Conservation (phyloP, 2,888 invertebrate genomes). For the Conchocele bisecta region DNA sequence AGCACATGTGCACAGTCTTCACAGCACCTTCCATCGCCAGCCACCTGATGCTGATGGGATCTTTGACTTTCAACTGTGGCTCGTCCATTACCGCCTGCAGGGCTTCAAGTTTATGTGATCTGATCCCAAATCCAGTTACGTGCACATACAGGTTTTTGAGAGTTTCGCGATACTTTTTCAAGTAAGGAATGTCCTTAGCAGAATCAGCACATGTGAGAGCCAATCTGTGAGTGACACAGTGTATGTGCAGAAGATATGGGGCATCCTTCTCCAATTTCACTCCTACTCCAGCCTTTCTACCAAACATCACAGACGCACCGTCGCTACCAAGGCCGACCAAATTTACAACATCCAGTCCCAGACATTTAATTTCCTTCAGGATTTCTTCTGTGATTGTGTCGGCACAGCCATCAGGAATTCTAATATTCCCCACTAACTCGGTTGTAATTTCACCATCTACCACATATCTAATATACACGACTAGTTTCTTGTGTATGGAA, state of each 20-base stretch:
- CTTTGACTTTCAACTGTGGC: constrained; percentile 6
- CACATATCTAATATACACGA: constrained; percentile 4
- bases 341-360: constrained; percentile 3
- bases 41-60: constrained; percentile 7
- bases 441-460: neutral
- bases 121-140: neutral
- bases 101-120: neutral
- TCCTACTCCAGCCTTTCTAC: constrained; percentile 9
- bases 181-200: constrained; percentile 13
- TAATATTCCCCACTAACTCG: constrained; percentile 1
- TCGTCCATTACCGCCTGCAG: constrained; percentile 11
- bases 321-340: constrained; percentile 25
- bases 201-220: constrained; percentile 15
- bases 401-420: constrained; percentile 6
- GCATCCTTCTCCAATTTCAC: constrained; percentile 3
- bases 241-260: constrained; percentile 17
- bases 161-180: constrained; percentile 1
- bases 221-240: constrained; percentile 25
- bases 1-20: constrained; percentile 5
- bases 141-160: neutral
- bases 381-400: neutral
- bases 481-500: constrained; percentile 7
- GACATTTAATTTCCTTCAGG: neutral
- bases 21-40: constrained; percentile 1
- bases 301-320: constrained; percentile 19